Evolutionary conservation across 2,113 vertebrate genomes (phyloP).

Genomic region (Arenaria interpres): DNA sequence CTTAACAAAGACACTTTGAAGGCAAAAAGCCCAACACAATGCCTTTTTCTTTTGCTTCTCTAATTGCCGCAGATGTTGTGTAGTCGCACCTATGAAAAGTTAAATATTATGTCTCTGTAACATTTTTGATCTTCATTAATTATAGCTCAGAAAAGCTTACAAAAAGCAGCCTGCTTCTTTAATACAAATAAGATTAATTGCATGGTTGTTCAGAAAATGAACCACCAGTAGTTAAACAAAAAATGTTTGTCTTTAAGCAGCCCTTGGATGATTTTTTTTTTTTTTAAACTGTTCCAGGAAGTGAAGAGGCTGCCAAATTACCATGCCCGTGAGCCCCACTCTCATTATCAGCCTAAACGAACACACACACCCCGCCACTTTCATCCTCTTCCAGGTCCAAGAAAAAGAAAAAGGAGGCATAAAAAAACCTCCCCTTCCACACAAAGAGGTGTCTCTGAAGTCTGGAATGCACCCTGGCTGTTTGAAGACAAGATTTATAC

Average conservation of each 20-base stretch:
- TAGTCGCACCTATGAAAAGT: constrained; percentile 63
- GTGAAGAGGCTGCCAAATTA: constrained; percentile 85
- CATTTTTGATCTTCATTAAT: constrained; percentile 88
- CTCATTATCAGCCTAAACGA: constrained; percentile 90
- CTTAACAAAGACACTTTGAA: constrained; percentile 4
- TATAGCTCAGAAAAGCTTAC: constrained; percentile 76
- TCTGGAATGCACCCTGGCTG: constrained; percentile 83
- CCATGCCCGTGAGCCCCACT: constrained; percentile 79
- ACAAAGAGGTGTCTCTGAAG: constrained; percentile 81
- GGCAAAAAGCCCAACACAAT: neutral
- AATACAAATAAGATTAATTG: constrained; percentile 86
- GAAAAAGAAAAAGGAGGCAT: constrained; percentile 68
- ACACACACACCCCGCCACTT: constrained; percentile 79
- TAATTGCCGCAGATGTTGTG: constrained; percentile 72
- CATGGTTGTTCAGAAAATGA: constrained; percentile 80
- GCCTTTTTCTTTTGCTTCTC: constrained; percentile 39
- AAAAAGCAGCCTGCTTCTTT: constrained; percentile 77
- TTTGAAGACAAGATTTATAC: constrained; percentile 85
- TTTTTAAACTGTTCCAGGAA: constrained; percentile 85
- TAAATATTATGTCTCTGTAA: constrained; percentile 77
- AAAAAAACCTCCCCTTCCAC: constrained; percentile 57
- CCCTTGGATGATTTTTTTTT: constrained; percentile 65
- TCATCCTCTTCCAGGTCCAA: constrained; percentile 84
- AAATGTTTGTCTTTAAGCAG: constrained; percentile 83
- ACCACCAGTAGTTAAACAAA: constrained; percentile 81